phyloP scores from a whole-genome alignment of 1,140 invertebrate species.

The Conopomorpha cramerella region DNA sequence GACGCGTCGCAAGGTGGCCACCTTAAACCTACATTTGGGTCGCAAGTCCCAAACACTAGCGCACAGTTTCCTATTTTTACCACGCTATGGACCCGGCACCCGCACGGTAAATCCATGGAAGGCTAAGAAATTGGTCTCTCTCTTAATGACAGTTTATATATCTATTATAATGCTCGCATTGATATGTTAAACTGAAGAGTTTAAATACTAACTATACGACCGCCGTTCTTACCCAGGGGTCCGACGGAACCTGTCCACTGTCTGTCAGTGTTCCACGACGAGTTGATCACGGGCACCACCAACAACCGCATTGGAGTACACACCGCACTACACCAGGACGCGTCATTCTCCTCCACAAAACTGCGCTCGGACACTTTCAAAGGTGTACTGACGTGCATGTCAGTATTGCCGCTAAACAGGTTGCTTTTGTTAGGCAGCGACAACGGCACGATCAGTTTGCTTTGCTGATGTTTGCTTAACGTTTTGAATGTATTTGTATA shows the following conservation, averaged over 20 bases:
- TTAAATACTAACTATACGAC: background rate
- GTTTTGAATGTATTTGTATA: too few species aligned
- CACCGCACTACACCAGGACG: conserved; percentile 72
- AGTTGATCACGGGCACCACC: conserved; percentile 81
- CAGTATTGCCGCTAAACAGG: conserved; percentile 86
- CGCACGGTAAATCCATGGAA: too few species aligned
- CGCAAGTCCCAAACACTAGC: too few species aligned
- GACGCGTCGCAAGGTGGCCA: too few species aligned
- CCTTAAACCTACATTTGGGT: too few species aligned
- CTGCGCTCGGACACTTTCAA: conserved; percentile 88
- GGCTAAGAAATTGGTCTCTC: too few species aligned
- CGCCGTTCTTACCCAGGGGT: conserved; percentile 57
- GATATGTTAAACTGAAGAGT: background rate
- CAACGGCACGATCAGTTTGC: conserved; percentile 82
- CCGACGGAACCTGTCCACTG: conserved; percentile 90
- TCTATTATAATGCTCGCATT: background rate
- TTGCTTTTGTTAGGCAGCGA: conserved; percentile 88
- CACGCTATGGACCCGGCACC: too few species aligned
- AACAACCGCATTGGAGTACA: conserved; percentile 91
- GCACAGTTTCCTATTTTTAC: too few species aligned
- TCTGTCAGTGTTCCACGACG: conserved; percentile 72
- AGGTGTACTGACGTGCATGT: conserved; percentile 87
- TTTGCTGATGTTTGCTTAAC: too few species aligned
- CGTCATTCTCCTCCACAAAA: conserved; percentile 82
- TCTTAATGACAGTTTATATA: background rate